Base-by-base conservation (phyloP, 2,888 invertebrate species). In the Hirtodrosophila histrioides region DNA sequence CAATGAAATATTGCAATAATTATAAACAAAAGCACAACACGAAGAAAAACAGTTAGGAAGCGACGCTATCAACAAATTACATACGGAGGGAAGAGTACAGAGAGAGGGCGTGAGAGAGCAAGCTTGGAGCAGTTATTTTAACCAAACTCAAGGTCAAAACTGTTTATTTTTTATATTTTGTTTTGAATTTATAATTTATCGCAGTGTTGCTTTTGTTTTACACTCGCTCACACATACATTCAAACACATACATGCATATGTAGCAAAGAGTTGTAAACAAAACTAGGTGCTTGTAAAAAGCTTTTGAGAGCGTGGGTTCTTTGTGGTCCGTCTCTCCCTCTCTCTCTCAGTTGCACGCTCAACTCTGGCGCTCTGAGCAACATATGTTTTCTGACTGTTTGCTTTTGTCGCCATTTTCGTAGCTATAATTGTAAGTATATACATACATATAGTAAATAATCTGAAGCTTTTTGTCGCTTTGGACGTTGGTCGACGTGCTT, bases 81-180 rank as follows among this genome's bases (percentile, higher is more conserved):
- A 40, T 9, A 31, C 6, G 29, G n/a, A 29, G 48, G 40, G 17
- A 48, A 41, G 31, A 44, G 54, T 43, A 50, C 31, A 5, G n/a
- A 33, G 23, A 12, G 12, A 29, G 55, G 33, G 60, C 54, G 51
- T 36, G 36, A 33, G 31, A 31, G 48, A 43, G 58, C 24, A 9
- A 49, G 46, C 50, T 61, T 45, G 51, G 74, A 60, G 75, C 79
- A 84, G 80, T 88, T 86, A 88, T 88, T 17, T 17, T 88, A 88
- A 86, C 87, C 79, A 84, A 62, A 78, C 78, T 89, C 91, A 91
- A 91, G 91, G 91, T 91, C 91, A 91, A 86, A 82, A 83, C 78
- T 91, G 91, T 91, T 91, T 91, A 91, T 90, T 89, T 90, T 91
- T 90, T 88, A 84, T 80, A 89, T 86, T 90, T 91, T 91, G 90